Percentiles rank a stretch among this genome's conserved stretches.
Conservation (phyloP, 2,888 invertebrate genomes). For the Keiferia lycopersicella region DNA sequence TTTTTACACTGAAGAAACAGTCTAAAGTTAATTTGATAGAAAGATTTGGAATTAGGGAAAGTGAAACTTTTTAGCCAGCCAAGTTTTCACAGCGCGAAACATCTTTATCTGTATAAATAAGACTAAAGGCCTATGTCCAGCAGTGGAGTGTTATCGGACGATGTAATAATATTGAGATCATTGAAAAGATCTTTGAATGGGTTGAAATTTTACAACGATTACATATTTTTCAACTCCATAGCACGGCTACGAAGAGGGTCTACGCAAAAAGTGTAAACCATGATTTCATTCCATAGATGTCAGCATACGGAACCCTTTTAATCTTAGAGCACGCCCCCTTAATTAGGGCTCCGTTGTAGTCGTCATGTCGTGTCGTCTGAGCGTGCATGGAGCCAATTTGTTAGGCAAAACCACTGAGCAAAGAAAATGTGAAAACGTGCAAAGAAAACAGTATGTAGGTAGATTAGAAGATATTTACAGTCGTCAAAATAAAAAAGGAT, state of each 20-base stretch:
- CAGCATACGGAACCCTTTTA: conserved; percentile 34
- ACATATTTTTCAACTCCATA: no score
- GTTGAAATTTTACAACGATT: no score
- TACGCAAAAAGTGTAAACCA: neutral
- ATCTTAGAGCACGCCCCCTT: conserved; percentile 37
- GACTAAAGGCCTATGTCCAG: no score
- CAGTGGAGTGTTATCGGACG: no score
- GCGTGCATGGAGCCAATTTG: conserved; percentile 43
- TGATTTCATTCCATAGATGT: neutral
- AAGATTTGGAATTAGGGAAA: no score
- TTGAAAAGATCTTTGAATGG: neutral
- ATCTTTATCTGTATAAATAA: no score
- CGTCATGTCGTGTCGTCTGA: conserved; percentile 7
- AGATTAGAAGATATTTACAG: neutral
- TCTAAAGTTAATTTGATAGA: no score
- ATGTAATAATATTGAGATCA: neutral
- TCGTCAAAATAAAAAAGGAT: no score
- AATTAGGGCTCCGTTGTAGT: conserved; percentile 45
- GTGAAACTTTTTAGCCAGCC: no score
- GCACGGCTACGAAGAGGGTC: no score
- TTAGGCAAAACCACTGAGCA: conserved; percentile 36
- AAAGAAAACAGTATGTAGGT: neutral
- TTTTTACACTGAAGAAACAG: no score
- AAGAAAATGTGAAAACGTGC: neutral
- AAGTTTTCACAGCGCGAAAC: no score